A percentile compares a stretch with the other conserved stretches of the same genome.
Evolutionary conservation across 2,888 invertebrate species (phyloP).

Genomic region (Lydus trimaculatus): DNA sequence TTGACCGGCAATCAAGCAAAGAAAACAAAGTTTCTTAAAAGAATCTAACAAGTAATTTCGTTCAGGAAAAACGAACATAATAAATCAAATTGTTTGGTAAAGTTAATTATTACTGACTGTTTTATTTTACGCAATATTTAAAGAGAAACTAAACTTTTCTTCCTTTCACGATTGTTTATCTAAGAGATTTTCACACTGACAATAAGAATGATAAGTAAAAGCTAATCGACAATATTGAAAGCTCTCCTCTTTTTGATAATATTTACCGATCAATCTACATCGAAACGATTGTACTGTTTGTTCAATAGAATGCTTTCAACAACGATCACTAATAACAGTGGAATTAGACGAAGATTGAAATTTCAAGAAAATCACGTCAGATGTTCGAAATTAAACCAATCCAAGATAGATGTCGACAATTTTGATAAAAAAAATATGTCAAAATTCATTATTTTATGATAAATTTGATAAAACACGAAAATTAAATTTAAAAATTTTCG

Average conservation of each 20-base stretch:
- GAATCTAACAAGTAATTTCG: not conserved
- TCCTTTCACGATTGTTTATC: not conserved
- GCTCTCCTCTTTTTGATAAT: not conserved
- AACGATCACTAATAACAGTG: not conserved
- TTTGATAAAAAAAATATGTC: not conserved
- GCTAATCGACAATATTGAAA: not conserved
- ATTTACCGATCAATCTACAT: slow-evolving; percentile 1
- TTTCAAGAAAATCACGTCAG: not conserved
- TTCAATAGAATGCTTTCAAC: not conserved
- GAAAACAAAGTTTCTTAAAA: not conserved
- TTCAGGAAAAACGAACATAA: slow-evolving; percentile 12
- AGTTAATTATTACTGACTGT: slow-evolving; percentile 41
- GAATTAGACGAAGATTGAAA: not conserved
- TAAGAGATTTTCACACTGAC: no score
- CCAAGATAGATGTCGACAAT: not conserved
- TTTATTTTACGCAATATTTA: slow-evolving; percentile 32
- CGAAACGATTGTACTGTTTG: not conserved
- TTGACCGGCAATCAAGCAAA: not conserved
- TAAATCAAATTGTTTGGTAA: slow-evolving; percentile 35
- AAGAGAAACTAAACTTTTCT: slow-evolving; percentile 1
- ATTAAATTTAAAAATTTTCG: not conserved
- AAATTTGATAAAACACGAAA: no score
- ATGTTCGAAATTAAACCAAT: not conserved
- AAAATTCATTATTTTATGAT: no score
- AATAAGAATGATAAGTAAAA: not conserved